Evolutionary conservation across 2,113 vertebrate genomes (phyloP).

Genomic region (Pomatorhinus ruficollis): DNA sequence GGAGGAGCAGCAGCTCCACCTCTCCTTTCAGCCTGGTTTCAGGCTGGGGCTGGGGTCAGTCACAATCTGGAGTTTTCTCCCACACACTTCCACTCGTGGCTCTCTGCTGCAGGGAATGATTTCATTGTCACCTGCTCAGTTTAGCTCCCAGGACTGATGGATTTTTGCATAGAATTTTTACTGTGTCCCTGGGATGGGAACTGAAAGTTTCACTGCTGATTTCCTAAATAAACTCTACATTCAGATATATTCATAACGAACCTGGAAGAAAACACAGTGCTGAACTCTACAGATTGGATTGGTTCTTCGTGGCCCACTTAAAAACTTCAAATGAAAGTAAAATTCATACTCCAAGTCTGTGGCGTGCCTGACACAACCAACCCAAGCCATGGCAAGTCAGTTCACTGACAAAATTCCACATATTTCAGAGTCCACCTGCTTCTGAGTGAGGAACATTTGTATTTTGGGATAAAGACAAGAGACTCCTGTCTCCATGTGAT

Average conservation of each 20-base stretch:
- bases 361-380: background rate
- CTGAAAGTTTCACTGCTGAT: background rate
- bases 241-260: rapidly evolving
- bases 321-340: background rate
- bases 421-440: background rate
- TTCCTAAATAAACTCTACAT: background rate
- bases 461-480: background rate
- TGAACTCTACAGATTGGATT: background rate
- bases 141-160: background rate
- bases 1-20: background rate
- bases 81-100: background rate
- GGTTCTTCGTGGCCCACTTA: background rate
- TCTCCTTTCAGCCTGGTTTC: background rate
- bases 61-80: background rate
- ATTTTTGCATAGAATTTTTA: background rate
- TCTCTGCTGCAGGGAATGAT: background rate
- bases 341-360: background rate
- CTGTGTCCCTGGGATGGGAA: background rate
- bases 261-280: background rate
- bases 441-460: background rate
- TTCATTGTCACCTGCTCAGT: background rate
- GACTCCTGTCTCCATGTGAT: background rate
- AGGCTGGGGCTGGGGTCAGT: background rate
- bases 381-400: background rate
- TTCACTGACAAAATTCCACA: background rate